Conservation (phyloP, 2,797 vertebrate species). For the Tachyglossus aculeatus region DNA sequence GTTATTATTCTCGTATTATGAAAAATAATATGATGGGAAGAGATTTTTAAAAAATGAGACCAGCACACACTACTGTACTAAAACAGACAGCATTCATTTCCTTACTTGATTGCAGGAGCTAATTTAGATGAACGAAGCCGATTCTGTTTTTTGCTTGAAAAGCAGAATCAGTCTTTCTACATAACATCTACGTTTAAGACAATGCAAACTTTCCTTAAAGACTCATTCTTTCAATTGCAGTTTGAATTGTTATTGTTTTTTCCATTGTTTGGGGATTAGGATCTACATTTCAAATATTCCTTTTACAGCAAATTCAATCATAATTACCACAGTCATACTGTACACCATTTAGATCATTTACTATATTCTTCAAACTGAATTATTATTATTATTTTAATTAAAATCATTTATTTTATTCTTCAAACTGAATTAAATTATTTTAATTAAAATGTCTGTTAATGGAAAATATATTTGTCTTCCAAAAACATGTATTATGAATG, state of each 20-base stretch:
- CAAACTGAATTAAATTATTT: constrained; percentile 4
- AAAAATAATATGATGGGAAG: constrained; percentile 11
- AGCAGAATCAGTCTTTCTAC: constrained; percentile 56
- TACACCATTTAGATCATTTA: too few relatives aligned
- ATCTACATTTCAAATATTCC: constrained; percentile 19
- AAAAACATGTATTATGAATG: not conserved
- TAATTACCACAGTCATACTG: too few relatives aligned
- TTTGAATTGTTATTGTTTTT: not conserved
- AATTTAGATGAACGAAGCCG: constrained; percentile 38
- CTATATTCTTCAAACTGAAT: not conserved
- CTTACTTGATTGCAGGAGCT: constrained; percentile 49
- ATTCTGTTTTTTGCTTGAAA: constrained; percentile 52
- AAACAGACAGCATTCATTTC: constrained; percentile 28
- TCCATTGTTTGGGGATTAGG: not conserved
- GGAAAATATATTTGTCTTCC: not conserved
- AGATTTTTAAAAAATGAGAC: constrained; percentile 32
- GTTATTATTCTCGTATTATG: not conserved
- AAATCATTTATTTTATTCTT: constrained; percentile 5
- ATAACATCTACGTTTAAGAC: constrained; percentile 46
- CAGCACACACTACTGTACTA: not conserved
- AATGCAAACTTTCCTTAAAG: constrained; percentile 45
- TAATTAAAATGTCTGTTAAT: not conserved
- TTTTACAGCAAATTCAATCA: constrained; percentile 15
- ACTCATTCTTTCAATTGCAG: constrained; percentile 24
- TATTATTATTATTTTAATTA: not conserved